These are phyloP conservation scores for Hypotaenidia philippensis DNA, from an alignment of 2,797 vertebrate species.

Conservation along the genomic window DNA sequence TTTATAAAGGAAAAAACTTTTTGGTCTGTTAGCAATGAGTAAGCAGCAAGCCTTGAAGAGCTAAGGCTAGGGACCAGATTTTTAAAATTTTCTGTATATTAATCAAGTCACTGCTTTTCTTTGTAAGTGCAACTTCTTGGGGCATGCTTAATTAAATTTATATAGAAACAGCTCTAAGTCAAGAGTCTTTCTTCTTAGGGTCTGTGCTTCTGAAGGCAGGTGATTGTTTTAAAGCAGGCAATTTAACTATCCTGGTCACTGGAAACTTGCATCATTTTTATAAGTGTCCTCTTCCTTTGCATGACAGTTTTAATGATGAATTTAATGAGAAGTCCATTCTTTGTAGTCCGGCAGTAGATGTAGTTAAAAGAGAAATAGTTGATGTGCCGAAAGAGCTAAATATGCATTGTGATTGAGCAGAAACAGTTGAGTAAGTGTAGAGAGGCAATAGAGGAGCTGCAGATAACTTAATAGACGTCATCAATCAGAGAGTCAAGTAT, in stretches of 20 bases:
- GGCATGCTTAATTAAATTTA: background rate
- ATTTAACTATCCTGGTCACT: background rate
- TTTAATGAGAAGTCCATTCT: background rate
- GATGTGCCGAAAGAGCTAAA: conserved; percentile 19
- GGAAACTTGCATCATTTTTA: background rate
- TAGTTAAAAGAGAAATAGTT: background rate
- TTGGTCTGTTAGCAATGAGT: background rate
- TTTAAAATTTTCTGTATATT: background rate
- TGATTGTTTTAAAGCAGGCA: background rate
- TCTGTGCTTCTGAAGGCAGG: background rate
- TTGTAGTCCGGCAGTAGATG: background rate
- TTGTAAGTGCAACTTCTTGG: background rate
- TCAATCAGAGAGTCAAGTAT: conserved; percentile 2
- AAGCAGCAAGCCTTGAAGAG: background rate
- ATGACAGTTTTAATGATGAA: background rate
- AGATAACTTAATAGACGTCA: background rate
- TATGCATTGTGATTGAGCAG: background rate
- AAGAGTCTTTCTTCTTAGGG: background rate
- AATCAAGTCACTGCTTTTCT: background rate
- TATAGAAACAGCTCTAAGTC: background rate
- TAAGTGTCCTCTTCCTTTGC: background rate
- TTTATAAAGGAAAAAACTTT: background rate
- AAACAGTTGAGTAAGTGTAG: background rate
- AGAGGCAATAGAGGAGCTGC: background rate
- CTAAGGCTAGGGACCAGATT: background rate